Evolutionary conservation across 2,113 vertebrate species (phyloP).

Genomic region (Periophthalmus modestus): DNA sequence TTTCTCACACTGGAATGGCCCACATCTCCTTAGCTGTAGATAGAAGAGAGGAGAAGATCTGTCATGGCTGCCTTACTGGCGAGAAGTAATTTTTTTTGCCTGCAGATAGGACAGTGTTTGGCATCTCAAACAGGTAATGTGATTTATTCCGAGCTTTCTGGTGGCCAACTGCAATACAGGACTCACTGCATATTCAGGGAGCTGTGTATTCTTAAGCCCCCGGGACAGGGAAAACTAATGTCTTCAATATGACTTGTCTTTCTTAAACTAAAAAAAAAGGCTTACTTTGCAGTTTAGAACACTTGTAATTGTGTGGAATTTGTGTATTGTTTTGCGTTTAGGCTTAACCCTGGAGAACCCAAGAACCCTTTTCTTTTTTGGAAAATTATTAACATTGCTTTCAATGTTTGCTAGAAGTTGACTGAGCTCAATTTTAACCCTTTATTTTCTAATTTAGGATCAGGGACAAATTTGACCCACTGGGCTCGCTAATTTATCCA

Average conservation of each 20-base stretch:
- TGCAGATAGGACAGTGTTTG: slow-evolving; percentile 28
- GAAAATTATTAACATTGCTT: too few species aligned
- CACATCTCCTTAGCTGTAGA: slow-evolving; percentile 62
- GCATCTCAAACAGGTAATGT: slow-evolving; percentile 57
- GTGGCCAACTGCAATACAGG: slow-evolving; percentile 33
- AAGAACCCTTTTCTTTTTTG: too few species aligned
- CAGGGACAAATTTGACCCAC: too few species aligned
- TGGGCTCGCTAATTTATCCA: too few species aligned
- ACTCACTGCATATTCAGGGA: neutral
- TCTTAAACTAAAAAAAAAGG: neutral
- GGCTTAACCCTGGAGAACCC: too few species aligned
- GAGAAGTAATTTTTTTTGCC: slow-evolving; percentile 57
- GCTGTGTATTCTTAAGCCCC: neutral
- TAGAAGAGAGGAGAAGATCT: slow-evolving; percentile 62
- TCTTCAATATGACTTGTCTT: neutral
- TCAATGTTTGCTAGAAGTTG: too few species aligned
- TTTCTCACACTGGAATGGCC: slow-evolving; percentile 58
- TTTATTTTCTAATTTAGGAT: too few species aligned
- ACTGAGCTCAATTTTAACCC: too few species aligned
- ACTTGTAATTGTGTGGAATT: too few species aligned
- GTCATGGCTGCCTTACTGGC: slow-evolving; percentile 59
- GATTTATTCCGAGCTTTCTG: slow-evolving; percentile 60
- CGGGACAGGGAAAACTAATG: neutral
- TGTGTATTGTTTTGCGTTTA: too few species aligned
- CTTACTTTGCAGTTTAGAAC: neutral